Evolutionary conservation across 2,888 invertebrate genomes (phyloP).

Genomic region (Xanthostigma xanthostigma): DNA sequence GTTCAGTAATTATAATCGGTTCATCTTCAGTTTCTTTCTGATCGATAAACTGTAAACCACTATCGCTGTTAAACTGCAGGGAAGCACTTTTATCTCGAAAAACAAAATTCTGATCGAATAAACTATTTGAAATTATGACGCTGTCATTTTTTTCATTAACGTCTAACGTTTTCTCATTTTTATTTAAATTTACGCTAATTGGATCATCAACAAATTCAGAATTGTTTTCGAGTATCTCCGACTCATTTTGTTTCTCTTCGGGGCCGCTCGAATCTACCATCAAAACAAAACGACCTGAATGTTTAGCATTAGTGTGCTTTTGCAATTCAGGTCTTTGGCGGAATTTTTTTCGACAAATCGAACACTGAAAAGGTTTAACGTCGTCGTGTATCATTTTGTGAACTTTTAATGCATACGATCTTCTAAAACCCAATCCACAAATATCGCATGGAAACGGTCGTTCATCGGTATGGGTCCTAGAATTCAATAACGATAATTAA

Average conservation of each 20-base stretch:
- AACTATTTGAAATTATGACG: no score
- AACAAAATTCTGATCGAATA: no score
- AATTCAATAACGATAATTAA: no score
- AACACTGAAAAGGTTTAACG: conserved; percentile 27
- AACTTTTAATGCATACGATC: conserved; percentile 29
- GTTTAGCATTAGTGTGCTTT: conserved; percentile 8
- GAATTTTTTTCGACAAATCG: conserved; percentile 7
- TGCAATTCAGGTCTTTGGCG: conserved; percentile 6
- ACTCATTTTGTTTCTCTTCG: conserved; percentile 1
- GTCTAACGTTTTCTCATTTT: no score
- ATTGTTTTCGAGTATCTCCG: background rate
- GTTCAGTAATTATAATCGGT: no score
- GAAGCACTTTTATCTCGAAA: no score
- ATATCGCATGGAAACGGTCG: conserved; percentile 29
- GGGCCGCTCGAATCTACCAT: conserved; percentile 9
- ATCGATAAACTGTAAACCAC: no score
- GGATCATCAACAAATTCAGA: no score
- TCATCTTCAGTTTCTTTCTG: no score
- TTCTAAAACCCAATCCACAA: conserved; percentile 28
- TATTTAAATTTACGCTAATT: no score
- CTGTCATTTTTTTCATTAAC: no score
- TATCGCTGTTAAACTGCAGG: no score
- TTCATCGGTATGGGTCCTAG: conserved; percentile 26
- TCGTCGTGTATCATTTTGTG: conserved; percentile 27
- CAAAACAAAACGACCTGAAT: conserved; percentile 6